Conservation (phyloP, 2,113 vertebrate species). For the Brienomyrus longianalis region DNA sequence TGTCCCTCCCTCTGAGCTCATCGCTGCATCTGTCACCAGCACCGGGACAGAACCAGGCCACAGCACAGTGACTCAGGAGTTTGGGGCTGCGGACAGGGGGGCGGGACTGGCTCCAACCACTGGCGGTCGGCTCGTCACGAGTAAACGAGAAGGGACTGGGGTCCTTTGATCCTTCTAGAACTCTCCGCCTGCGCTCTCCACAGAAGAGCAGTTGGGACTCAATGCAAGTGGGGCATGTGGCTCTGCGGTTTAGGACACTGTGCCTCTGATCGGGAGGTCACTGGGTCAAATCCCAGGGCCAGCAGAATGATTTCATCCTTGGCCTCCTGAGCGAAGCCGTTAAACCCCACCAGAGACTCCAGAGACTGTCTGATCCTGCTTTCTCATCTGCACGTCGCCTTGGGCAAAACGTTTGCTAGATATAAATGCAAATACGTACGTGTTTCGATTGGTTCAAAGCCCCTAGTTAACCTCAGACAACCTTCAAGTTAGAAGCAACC, state of each 20-base stretch:
- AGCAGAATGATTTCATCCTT: background rate
- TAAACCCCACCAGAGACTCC: background rate
- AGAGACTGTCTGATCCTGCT: background rate
- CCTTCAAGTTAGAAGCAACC: background rate
- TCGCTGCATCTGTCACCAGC: constrained; percentile 23
- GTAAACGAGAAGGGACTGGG: background rate
- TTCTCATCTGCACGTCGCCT: background rate
- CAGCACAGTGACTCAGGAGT: background rate
- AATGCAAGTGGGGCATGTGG: background rate
- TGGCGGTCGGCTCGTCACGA: background rate
- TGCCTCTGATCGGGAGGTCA: background rate
- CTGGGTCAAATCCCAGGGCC: background rate
- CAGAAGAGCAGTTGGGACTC: background rate
- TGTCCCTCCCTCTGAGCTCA: background rate
- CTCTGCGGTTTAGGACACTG: background rate
- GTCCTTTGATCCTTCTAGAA: background rate
- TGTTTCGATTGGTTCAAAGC: background rate
- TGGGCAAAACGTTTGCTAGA: background rate
- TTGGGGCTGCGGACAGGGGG: background rate
- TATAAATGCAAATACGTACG: background rate
- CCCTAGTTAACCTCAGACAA: background rate
- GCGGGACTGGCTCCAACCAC: background rate
- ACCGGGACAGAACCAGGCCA: background rate
- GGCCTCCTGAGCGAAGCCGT: background rate
- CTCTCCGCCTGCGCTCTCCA: background rate